Evolutionary conservation across 2,797 vertebrate species (phyloP), one percentile per base, ranked within the genome.

Genomic region (Columba guinea): DNA sequence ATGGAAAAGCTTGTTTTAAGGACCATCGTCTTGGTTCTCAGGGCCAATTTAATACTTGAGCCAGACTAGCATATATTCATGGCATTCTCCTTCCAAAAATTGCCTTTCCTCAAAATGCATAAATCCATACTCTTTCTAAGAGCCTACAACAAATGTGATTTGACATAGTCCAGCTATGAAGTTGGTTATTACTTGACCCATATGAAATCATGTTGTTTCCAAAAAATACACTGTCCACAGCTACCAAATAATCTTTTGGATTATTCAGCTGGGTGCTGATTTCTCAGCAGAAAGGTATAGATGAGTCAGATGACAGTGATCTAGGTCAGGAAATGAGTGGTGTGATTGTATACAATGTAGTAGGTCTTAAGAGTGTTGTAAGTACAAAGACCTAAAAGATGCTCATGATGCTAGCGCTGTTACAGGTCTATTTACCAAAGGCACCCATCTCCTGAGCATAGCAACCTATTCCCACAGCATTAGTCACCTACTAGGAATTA

Each of bases 321-420:
- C 53, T 63, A 35, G 51, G 30, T 73, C 28, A 69, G 55, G 44
- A 91, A 74, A 44, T 28, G 5, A 49, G 28, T 0, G 0, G 14
- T 86, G 55, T 71, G 49, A 19, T 53, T 69, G 46, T 60, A n/a
- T 11, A 5, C 17, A 76, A n/a, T 27, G 30, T 23, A 23, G 52
- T 53, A 81, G 30, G 39, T 16, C 13, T 11, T 30, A 56, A 78
- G 28, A 8, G 5, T 62, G 18, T 48, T 74, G 0, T 13, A 28
- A 80, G 30, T 67, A n/a, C 7, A 39, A 34, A 76, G n/a, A n/a
- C 52, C 8, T 20, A 51, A 87, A 91, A 64, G 60, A n/a, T 53
- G 28, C 11, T 12, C 0, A 0, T 53, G 69, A 24, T 14, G 6
- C 21, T 62, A 18, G 27, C 1, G 7, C 22, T 2, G 1, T 13